Base-by-base conservation (phyloP, 2,888 invertebrate genomes). In the Himalopsyche kuldschensis region DNA sequence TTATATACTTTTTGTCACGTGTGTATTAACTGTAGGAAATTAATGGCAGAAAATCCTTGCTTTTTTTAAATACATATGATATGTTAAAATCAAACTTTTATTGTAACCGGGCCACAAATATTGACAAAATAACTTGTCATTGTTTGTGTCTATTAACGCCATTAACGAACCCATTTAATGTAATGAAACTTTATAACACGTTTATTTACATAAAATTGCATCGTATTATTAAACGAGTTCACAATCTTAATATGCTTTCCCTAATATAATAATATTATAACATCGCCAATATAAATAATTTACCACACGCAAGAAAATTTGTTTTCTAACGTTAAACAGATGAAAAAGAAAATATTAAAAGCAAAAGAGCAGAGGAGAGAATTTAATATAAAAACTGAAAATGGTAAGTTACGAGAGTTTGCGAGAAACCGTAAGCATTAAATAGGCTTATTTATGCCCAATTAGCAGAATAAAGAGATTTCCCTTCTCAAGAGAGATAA, bases 371-470 rank as follows among this genome's bases (percentile, higher is more conserved):
- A 27, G 69, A 30, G 30, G 27, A 69, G 63, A 69, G 15, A 69
- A 69, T 69, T 69, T 69, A 30, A 69, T 69, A 69, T 69, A 69
- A 69, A 69, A 69, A 69, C 69, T 69, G 69, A 69, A 69, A 69
- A 69, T 69, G 69, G 27, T 69, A 69, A 69, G 69, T 69, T 69
- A 69, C 69, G 69, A 27, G 69, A 69, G 30, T 69, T 69, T 69
- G 69, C 69, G 69, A 69, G 69, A 69, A 69, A 69, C 69, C 69
- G 27, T 69, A 27, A 69, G 69, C 69, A 69, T 69, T 69, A 69
- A 69, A 69, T 69, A 69, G 69, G 69, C 69, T 69, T 69, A 69
- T 69, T 69, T 69, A 69, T 69, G 69, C 69, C 69, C 69, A 69
- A 69, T 69, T 69, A 69, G 69, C 69, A 69, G 30, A 69, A 69